Evolutionary conservation across 2,113 vertebrate species (phyloP), one percentile per base, ranked within the genome.

Genomic region (Leucoraja erinaceus): DNA sequence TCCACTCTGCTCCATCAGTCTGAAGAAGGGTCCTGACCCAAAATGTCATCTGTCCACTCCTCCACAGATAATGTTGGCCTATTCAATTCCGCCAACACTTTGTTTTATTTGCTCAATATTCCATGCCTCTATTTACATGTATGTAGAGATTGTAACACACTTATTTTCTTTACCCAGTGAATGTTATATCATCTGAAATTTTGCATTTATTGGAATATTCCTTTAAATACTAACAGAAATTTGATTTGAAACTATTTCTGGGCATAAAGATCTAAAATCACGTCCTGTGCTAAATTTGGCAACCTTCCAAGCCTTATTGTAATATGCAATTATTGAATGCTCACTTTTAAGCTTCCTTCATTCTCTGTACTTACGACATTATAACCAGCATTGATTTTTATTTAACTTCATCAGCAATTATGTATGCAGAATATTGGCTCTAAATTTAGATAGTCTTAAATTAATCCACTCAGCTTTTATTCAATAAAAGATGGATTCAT

Each of bases 361-460:
- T 54, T 74, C 38, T 70, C 88, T 91, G 38, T 74, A 38, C 9
- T 91, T 70, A 90, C 10, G 3, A 7, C 9, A 68, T 38, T 22
- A 91, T 72, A 70, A 72, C 38, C 20, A 91, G 66, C 31, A 70
- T 91, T 72, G 68, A 72, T 12, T 91, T 91, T 47, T 14, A 22
- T 4, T 28, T 91, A 10, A 90, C 63, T 90, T 90, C 2, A 91
- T 54, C 4, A 38, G 20, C 3, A 47, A 25, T 74, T 31, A 72
- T 74, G 22, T 68, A 91, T 22, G 25, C 10, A 74, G 68, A 91
- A 33, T 25, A 28, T 63, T 28, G 9, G 90, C 66, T 72, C 72
- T 47, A 74, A 91, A 54, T 72, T 91, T 91, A 72, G 68, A 72
- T 74, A 10, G 33, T 47, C 22, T 72, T 70, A 90, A 90, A 90